Base-by-base conservation (phyloP, 1,140 invertebrate species). In the Aphis gossypii region DNA sequence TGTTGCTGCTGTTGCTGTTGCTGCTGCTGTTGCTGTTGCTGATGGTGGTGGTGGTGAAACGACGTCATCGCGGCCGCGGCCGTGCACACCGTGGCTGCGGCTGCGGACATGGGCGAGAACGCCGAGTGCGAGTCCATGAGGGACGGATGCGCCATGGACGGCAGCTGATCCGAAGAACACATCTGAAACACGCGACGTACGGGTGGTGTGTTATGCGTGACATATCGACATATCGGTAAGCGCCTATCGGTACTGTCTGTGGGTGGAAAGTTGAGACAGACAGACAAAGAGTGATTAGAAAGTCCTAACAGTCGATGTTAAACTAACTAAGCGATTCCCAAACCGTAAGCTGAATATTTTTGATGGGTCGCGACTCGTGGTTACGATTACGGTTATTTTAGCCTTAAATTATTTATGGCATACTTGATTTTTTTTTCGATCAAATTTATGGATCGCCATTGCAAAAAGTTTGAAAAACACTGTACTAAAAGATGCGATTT, bases 51-150 rank as follows among this genome's bases (percentile, higher is more conserved):
- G 6, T 92, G 92, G n/a, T 93, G 92, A 23, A 93, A 93, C 35
- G 92, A 93, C 11, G 92, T 93, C 92, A 93, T 93, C 20, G 92
- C 92, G 8, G 92, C 92, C 21, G 92, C 92, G 35, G 92, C 92
- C 21, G 92, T 93, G 48, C 92, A 93, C 35, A 93, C 92, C 25
- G 92, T 93, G 48, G 92, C 92, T 35, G 92, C 92, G 48, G 92
- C 92, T 25, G 92, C 92, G 35, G 92, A 93, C 92, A 93, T 93
- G 21, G 92, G 92, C 82, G 92, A 93, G 76, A 93, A 93, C 48
- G 92, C 92, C n/a, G 92, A 93, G 48, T 93, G 92, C 76, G 92
- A 93, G 48, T 93, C 92, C 82, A 93, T 93, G 4, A 93, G 82
- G 48, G 92, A 86, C 48, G 92, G 92, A n/a, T 93, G 92, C 5